These are phyloP conservation scores for Mythimna albipuncta DNA, from an alignment of 2,888 invertebrate genomes.

Conservation along the genomic window DNA sequence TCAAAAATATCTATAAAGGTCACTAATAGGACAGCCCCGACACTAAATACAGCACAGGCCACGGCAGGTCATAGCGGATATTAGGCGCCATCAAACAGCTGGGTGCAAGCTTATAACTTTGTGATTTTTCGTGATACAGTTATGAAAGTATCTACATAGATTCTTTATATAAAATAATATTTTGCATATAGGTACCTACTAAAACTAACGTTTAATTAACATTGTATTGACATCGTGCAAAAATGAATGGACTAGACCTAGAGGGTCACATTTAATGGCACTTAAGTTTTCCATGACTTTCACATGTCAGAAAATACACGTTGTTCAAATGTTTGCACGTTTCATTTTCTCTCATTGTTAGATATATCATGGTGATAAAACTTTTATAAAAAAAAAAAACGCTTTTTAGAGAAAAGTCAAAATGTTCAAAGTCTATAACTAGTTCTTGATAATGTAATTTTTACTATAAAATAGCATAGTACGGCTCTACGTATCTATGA, in stretches of 20 bases:
- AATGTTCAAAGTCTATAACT: neutral
- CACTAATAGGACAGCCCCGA: too few species aligned
- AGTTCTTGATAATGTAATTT: neutral
- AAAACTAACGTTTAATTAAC: too few species aligned
- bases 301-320: constrained; percentile 10
- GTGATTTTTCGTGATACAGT: too few species aligned
- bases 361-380: neutral
- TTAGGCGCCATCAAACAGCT: too few species aligned
- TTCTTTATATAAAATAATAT: too few species aligned
- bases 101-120: too few species aligned
- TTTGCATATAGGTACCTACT: too few species aligned
- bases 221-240: neutral
- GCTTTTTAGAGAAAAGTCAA: neutral
- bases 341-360: neutral
- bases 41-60: too few species aligned
- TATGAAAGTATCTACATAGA: too few species aligned
- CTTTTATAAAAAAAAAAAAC: neutral
- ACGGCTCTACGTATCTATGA: neutral
- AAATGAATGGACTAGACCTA: neutral
- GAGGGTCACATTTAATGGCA: constrained; percentile 1
- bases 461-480: too few species aligned
- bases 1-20: too few species aligned
- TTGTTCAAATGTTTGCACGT: neutral
- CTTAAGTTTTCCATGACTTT: constrained; percentile 19
- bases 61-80: too few species aligned